Base-by-base conservation (phyloP, 2,113 vertebrate species). In the Tiliqua scincoides region DNA sequence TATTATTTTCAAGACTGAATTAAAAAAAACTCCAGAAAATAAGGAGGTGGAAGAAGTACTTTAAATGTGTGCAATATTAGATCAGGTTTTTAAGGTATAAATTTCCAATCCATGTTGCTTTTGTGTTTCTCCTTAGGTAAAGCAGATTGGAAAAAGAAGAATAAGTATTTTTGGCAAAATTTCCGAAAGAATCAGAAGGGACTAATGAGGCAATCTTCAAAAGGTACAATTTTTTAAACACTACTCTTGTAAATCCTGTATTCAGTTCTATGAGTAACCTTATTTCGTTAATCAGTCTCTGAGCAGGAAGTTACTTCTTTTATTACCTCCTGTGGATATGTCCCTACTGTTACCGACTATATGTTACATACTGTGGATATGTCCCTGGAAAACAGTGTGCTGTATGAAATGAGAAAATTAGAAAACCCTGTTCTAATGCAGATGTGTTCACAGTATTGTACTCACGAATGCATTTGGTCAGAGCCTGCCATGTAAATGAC, bases 161-260 rank as follows among this genome's bases (percentile, higher is more conserved):
- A 98, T 89, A 99, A 98, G 93, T 98, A 98, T 87, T 99, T 99
- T 91, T 99, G 98, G 99, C 98, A 98, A 95, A 98, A 99, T 95
- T 99, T 99, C 91, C 97, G 98, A 89, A 99, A 98, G 95, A 97
- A 97, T 77, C 98, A 97, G 92, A 99, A 99, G 94, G 97, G 98
- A 74, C 95, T 98, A 85, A 96, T 96, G 94, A 97, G 98, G 23
- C 98, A 99, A 94, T 96, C 97, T 72, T 98, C 98, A 61, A 99
- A 98, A 99, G 98, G 99, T 99, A 96, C 90, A 62, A 7, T 3
- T 78, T 79, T 87, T 67, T 79, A 54, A 21, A 65, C 61, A n/a
- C 14, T 85, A 23, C 14, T 78, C 14, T 83, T 23, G 0, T 79
- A 54, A n/a, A 30, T n/a, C 23, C 61, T 43, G 23, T 54, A 48